phyloP scores from a whole-genome alignment of 1,140 invertebrate species.

The Trichoplusia ni region DNA sequence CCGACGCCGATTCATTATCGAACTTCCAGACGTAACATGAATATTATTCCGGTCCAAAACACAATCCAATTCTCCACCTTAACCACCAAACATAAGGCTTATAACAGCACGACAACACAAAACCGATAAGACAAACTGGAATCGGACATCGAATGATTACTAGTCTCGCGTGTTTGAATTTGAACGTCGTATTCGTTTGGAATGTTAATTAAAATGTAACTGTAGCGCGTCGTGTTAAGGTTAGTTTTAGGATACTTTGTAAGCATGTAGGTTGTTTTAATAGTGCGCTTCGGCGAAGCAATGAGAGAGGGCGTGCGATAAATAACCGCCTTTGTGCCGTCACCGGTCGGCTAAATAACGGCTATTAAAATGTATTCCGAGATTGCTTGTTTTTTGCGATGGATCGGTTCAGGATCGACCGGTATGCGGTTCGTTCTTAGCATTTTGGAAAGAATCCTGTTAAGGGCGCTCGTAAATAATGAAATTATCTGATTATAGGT shows the following conservation, averaged over 20 bases:
- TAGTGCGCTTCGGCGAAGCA: slow-evolving; percentile 61
- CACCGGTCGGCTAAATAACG: slow-evolving; percentile 57
- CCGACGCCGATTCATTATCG: slow-evolving; percentile 76
- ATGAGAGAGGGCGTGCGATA: slow-evolving; percentile 80
- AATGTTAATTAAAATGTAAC: slow-evolving; percentile 48
- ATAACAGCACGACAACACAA: slow-evolving; percentile 33
- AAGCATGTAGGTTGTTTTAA: slow-evolving; percentile 64
- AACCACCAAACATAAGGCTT: slow-evolving; percentile 34
- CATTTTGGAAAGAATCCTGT: slow-evolving; percentile 1
- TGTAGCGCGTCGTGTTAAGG: slow-evolving; percentile 49
- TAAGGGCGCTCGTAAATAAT: slow-evolving; percentile 18
- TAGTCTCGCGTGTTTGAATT: slow-evolving; percentile 62
- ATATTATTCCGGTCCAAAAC: slow-evolving; percentile 47
- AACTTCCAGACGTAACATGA: slow-evolving; percentile 68
- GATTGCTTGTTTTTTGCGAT: slow-evolving; percentile 70
- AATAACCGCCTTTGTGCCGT: slow-evolving; percentile 79
- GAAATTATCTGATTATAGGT: slow-evolving; percentile 20
- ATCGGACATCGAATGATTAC: slow-evolving; percentile 78
- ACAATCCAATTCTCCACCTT: slow-evolving; percentile 37
- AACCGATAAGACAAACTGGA: slow-evolving; percentile 71
- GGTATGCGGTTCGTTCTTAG: slow-evolving; percentile 52
- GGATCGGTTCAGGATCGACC: slow-evolving; percentile 41
- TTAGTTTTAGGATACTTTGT: slow-evolving; percentile 42
- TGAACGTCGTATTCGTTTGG: slow-evolving; percentile 58
- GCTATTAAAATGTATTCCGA: slow-evolving; percentile 77